These are phyloP conservation scores for Lateolabrax maculatus DNA, from an alignment of 2,797 vertebrate genomes.

Conservation along the genomic window DNA sequence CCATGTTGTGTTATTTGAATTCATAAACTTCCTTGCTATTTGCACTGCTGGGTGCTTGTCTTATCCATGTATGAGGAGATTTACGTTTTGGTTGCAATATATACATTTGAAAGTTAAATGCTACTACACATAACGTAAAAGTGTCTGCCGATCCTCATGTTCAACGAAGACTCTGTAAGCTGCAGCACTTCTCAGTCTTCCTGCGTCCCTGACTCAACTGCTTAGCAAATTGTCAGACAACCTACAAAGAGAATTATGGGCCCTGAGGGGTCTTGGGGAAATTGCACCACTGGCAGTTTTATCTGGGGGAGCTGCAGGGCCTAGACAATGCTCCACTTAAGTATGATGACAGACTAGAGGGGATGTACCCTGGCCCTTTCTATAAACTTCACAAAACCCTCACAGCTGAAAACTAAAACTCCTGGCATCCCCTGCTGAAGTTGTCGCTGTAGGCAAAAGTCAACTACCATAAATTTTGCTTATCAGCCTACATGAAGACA, in stretches of 20 bases:
- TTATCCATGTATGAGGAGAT: constrained; percentile 7
- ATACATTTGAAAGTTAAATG: constrained; percentile 51
- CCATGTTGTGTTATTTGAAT: constrained; percentile 34
- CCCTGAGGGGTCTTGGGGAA: constrained; percentile 82
- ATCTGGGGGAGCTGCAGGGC: constrained; percentile 79
- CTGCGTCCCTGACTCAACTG: constrained; percentile 75
- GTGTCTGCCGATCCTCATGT: constrained; percentile 54
- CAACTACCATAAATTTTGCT: constrained; percentile 62
- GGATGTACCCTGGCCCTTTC: constrained; percentile 69
- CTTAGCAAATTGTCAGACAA: constrained; percentile 85
- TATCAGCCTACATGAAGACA: constrained; percentile 58
- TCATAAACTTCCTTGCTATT: neutral
- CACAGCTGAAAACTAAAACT: constrained; percentile 74
- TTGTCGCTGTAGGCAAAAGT: constrained; percentile 67
- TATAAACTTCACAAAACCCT: constrained; percentile 77
- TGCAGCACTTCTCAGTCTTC: constrained; percentile 64
- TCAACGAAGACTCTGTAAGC: constrained; percentile 44
- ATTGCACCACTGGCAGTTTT: constrained; percentile 85
- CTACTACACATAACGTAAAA: constrained; percentile 40
- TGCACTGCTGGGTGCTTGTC: neutral
- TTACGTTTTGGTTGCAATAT: constrained; percentile 22
- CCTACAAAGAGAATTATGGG: constrained; percentile 86
- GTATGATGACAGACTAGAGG: constrained; percentile 83
- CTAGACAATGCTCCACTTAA: constrained; percentile 80
- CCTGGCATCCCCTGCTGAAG: constrained; percentile 62